Base-by-base conservation (phyloP, 2,797 vertebrate genomes). In the Scleropages formosus region DNA sequence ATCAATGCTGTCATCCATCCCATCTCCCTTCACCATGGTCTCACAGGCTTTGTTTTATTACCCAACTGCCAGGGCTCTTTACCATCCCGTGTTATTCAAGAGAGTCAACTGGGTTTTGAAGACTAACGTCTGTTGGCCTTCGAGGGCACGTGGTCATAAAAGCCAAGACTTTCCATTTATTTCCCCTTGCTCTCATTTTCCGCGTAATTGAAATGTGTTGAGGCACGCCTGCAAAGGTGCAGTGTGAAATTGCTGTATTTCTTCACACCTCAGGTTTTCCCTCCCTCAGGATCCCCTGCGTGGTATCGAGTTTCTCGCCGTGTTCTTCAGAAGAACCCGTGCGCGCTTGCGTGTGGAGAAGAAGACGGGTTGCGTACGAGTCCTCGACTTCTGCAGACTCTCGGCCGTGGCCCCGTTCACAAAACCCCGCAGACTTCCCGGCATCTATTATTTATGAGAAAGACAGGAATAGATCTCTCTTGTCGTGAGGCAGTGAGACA, bases 361-460 rank as follows among this genome's bases (percentile, higher is more conserved):
- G n/a, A n/a, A n/a, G n/a, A n/a, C n/a, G n/a, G n/a, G n/a, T n/a
- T 0, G 24, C 24, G 24, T 24, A 24, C 24, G 24, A 24, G 24
- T 51, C 6, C n/a, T 67, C 18, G 7, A 12, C 66, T 26, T 51
- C 66, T 20, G 49, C 47, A 51, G 46, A 69, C 20, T 10, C 47
- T 31, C 64, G 51, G 46, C 9, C n/a, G n/a, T 69, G 66, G 20
- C 66, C 65, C 39, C 65, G 67, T 67, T 67, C 39, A 67, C 3
- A 67, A 47, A 46, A 67, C 39, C 65, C 65, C 68, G 18, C 44
- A 68, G 66, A 68, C 66, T 20, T 24, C 2, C 22, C 22, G 12
- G 12, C 46, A 70, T 70, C n/a, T 70, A 70, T 70, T 27, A 51
- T 70, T 70, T 49, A 70, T 70, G 47, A 56, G 49, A 53, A 24